These are phyloP conservation scores for Boloria selene DNA, from an alignment of 2,888 invertebrate species.

Conservation along the genomic window DNA sequence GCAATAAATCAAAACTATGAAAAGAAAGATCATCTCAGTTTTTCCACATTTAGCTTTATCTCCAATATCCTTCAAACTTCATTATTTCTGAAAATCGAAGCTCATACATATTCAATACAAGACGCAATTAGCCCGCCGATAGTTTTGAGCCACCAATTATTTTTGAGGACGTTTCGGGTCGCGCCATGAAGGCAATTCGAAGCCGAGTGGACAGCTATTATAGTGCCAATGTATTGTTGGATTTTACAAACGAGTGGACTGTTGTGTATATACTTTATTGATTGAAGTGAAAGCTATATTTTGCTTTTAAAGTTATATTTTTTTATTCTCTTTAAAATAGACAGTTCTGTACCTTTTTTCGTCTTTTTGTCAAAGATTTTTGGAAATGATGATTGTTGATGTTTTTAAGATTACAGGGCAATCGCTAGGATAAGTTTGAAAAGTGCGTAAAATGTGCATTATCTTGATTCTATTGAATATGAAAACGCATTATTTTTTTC, in stretches of 20 bases:
- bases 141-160: conserved; percentile 68
- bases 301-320: not conserved
- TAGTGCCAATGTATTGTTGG: conserved; percentile 11
- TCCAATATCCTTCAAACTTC: conserved; percentile 33
- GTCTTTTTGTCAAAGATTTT: too few relatives aligned
- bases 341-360: too few relatives aligned
- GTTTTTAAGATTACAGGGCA: too few relatives aligned
- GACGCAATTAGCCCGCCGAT: conserved; percentile 65
- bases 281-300: too few relatives aligned
- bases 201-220: not conserved
- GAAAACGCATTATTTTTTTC: too few relatives aligned
- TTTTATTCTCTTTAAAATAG: too few relatives aligned
- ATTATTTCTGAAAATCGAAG: conserved; percentile 51
- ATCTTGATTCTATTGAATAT: too few relatives aligned
- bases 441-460: too few relatives aligned
- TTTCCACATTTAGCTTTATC: not conserved
- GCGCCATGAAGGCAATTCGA: conserved; percentile 15
- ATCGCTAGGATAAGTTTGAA: too few relatives aligned
- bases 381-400: too few relatives aligned
- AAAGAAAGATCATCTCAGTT: not conserved
- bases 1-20: too few relatives aligned
- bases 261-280: not conserved
- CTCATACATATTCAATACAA: conserved; percentile 70
- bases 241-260: not conserved
- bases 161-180: conserved; percentile 58